A percentile compares a stretch with the other conserved stretches of the same genome.
These are phyloP conservation scores for Scylla paramamosain DNA, from an alignment of 1,140 invertebrate genomes.

Conservation along the genomic window DNA sequence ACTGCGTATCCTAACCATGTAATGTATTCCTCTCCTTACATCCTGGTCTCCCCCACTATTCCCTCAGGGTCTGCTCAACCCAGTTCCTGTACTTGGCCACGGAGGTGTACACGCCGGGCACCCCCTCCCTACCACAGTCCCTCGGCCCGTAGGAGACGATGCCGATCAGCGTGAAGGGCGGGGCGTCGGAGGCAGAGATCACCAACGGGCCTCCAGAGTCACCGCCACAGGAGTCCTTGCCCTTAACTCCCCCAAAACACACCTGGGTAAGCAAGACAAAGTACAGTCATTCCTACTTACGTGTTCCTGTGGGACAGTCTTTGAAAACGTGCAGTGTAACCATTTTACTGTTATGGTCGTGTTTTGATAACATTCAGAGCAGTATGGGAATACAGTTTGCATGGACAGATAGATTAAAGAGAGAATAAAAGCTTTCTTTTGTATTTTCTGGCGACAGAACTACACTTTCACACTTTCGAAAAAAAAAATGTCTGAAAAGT, in stretches of 20 bases:
- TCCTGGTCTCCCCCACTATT: neutral
- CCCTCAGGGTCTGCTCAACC: conserved; percentile 50
- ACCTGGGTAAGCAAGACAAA: conserved; percentile 69
- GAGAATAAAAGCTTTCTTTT: too few species aligned
- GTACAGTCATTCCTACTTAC: too few species aligned
- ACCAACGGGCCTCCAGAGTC: conserved; percentile 69
- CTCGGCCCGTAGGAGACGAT: conserved; percentile 55
- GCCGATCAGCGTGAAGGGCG: conserved; percentile 62
- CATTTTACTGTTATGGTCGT: too few species aligned
- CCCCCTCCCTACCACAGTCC: conserved; percentile 41
- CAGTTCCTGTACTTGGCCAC: conserved; percentile 60
- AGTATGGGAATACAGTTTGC: too few species aligned
- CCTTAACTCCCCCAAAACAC: conserved; percentile 66
- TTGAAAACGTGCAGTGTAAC: too few species aligned
- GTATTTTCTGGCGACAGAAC: too few species aligned
- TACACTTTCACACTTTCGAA: too few species aligned
- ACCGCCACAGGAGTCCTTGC: conserved; percentile 66
- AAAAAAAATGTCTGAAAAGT: too few species aligned
- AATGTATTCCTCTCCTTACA: too few species aligned
- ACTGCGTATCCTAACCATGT: too few species aligned
- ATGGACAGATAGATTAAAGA: neutral
- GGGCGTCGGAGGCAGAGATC: neutral
- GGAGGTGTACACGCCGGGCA: conserved; percentile 64
- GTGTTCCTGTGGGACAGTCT: too few species aligned
- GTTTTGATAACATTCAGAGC: too few species aligned